Conservation (phyloP, 2,113 vertebrate species). For the Larimichthys polyactis region DNA sequence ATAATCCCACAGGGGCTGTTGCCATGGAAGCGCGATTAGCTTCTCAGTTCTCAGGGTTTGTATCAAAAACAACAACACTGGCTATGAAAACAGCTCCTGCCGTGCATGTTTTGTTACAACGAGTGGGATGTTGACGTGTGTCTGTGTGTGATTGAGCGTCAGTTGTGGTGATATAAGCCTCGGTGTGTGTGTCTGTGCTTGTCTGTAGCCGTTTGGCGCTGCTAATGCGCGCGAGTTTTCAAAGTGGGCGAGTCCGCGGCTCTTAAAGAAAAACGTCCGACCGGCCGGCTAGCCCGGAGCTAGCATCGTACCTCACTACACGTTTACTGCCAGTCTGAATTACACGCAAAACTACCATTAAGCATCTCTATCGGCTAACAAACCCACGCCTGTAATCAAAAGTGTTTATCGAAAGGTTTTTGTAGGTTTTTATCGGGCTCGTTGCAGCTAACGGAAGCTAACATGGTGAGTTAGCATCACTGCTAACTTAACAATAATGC, state of each 20-base stretch:
- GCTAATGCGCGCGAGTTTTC: constrained; percentile 81
- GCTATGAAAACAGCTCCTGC: background rate
- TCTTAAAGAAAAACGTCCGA: constrained; percentile 47
- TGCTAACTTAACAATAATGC: constrained; percentile 34
- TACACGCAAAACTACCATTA: background rate
- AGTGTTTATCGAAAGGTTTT: background rate
- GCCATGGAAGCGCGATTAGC: constrained; percentile 28
- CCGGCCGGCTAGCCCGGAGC: constrained; percentile 7
- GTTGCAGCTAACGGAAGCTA: constrained; percentile 22
- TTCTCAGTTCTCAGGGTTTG: background rate
- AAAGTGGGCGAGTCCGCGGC: constrained; percentile 68
- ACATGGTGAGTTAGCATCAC: constrained; percentile 4
- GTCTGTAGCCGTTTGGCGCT: constrained; percentile 70
- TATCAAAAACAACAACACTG: background rate
- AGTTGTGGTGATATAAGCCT: no score
- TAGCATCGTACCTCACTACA: constrained; percentile 17
- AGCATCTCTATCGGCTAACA: rapidly evolving
- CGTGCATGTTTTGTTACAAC: background rate
- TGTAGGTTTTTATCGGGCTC: background rate
- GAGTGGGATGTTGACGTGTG: background rate
- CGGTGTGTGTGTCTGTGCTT: background rate
- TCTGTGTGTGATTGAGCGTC: background rate
- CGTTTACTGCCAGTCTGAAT: background rate
- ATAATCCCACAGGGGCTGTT: constrained; percentile 9
- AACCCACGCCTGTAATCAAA: no score